phyloP scores from a whole-genome alignment of 2,888 invertebrate species.

The Tetragnatha montana region DNA sequence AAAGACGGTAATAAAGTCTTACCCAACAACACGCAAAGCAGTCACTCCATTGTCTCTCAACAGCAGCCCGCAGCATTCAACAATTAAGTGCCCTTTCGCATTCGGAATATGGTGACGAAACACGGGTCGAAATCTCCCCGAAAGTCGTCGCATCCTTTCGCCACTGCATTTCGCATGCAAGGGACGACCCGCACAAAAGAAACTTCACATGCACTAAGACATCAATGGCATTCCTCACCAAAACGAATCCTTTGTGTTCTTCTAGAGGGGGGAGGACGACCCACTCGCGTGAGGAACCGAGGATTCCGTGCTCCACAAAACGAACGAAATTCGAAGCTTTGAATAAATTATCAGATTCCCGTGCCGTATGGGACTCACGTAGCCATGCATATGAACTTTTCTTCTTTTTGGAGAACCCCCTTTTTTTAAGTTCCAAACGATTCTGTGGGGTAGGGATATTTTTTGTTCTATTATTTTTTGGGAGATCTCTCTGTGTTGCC shows the following conservation, averaged over 20 bases:
- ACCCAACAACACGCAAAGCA: too few relatives aligned
- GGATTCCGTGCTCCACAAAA: slow-evolving; percentile 27
- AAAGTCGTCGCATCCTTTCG: not conserved
- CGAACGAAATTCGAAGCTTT: slow-evolving; percentile 50
- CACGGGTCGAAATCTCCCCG: not conserved
- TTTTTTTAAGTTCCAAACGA: not conserved
- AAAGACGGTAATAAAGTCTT: too few relatives aligned
- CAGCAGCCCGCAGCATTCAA: not conserved
- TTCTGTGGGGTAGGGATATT: too few relatives aligned
- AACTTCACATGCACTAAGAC: slow-evolving; percentile 3
- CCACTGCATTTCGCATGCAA: not conserved
- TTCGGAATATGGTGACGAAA: not conserved
- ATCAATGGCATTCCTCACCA: slow-evolving; percentile 35
- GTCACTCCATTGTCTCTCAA: not conserved
- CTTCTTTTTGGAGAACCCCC: not conserved
- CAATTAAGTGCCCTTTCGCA: not conserved
- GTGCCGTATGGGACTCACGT: slow-evolving; percentile 30
- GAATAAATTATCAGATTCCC: slow-evolving; percentile 53
- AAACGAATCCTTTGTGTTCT: slow-evolving; percentile 38
- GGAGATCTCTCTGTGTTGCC: not conserved
- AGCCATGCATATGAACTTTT: slow-evolving; percentile 3
- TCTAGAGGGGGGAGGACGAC: slow-evolving; percentile 27
- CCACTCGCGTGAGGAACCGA: slow-evolving; percentile 43
- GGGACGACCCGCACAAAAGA: not conserved
- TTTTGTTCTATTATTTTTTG: not conserved